Conservation (phyloP, 2,888 invertebrate genomes). For the Eupithecia centaureata region DNA sequence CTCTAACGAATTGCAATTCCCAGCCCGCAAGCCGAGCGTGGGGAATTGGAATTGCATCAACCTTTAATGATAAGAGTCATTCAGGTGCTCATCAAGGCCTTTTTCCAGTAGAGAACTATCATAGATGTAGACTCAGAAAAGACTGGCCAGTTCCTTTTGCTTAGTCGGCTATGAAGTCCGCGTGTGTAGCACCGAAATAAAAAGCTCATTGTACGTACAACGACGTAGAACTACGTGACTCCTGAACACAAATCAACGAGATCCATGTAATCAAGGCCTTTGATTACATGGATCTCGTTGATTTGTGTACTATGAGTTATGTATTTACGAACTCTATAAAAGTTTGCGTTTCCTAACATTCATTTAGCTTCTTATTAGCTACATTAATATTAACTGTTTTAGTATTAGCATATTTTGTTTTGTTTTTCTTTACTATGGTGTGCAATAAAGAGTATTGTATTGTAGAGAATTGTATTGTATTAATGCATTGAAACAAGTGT, state of each 20-base stretch:
- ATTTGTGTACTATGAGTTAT: not conserved
- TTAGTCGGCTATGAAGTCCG: not conserved
- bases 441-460: too few species aligned
- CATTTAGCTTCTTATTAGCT: too few species aligned
- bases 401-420: too few species aligned
- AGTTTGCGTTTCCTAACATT: not conserved
- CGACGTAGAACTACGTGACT: conserved; percentile 1
- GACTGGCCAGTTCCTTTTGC: not conserved
- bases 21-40: too few species aligned
- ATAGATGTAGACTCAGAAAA: not conserved
- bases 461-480: too few species aligned
- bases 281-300: too few species aligned
- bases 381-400: too few species aligned
- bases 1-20: too few species aligned
- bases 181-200: too few species aligned
- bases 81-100: not conserved
- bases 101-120: not conserved
- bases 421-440: too few species aligned
- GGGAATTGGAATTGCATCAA: too few species aligned
- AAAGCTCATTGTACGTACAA: not conserved
- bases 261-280: not conserved
- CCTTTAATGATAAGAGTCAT: not conserved
- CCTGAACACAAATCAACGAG: not conserved
- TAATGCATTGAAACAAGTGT: too few species aligned
- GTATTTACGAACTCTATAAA: not conserved